Evolutionary conservation across 1,140 invertebrate genomes (phyloP).

Genomic region (Ostrea denselamellosa): DNA sequence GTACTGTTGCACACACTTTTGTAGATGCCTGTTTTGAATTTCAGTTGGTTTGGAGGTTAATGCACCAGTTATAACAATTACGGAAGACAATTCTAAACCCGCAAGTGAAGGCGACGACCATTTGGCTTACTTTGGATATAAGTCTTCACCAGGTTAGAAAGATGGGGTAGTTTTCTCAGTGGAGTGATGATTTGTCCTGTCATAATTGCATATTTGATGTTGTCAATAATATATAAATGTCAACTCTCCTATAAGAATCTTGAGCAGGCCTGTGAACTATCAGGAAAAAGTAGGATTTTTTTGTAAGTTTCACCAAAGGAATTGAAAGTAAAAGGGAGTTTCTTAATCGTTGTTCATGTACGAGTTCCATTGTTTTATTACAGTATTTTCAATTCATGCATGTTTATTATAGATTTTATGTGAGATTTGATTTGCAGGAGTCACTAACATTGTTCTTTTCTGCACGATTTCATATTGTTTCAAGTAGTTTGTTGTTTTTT

Average conservation of each 20-base stretch:
- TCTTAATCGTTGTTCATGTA: neutral
- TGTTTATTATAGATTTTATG: neutral
- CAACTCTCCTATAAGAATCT: neutral
- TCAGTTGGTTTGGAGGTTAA: constrained; percentile 30
- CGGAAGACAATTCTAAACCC: constrained; percentile 71
- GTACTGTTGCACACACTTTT: neutral
- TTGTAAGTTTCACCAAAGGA: neutral
- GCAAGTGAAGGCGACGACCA: constrained; percentile 69
- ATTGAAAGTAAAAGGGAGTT: neutral
- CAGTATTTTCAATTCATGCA: neutral
- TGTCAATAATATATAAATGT: neutral
- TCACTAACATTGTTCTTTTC: neutral
- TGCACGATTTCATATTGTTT: neutral
- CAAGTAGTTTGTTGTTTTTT: neutral
- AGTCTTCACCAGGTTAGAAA: constrained; percentile 17
- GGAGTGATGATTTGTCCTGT: constrained; percentile 21
- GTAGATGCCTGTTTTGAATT: constrained; percentile 47
- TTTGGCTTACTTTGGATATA: constrained; percentile 66
- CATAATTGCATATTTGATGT: constrained; percentile 13
- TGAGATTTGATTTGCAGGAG: neutral
- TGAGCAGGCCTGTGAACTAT: neutral
- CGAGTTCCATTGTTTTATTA: neutral
- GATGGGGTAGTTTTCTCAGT: constrained; percentile 22
- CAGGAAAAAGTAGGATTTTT: neutral
- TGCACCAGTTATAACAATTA: constrained; percentile 69